Conservation (phyloP, 2,113 vertebrate genomes). For the Brachirus orientalis region DNA sequence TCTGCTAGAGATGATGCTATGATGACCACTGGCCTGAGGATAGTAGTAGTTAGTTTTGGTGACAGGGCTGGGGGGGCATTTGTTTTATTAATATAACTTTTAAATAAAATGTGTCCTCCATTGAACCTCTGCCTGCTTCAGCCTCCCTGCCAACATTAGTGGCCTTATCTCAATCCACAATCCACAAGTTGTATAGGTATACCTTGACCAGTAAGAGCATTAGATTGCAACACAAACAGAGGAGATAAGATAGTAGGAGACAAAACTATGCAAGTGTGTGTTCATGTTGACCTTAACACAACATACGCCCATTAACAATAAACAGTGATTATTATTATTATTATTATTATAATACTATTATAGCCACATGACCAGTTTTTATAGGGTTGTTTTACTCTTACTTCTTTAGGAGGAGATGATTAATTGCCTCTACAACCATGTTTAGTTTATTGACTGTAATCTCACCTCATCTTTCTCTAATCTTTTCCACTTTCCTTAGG, state of each 20-base stretch:
- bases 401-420: not conserved
- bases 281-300: constrained; percentile 39
- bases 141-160: constrained; percentile 21
- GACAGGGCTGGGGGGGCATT: no score
- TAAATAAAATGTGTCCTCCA: not conserved
- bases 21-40: no score
- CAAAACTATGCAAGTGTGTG: constrained; percentile 1
- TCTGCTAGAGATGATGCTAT: no score
- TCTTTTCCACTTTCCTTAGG: constrained; percentile 70
- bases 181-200: constrained; percentile 65
- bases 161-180: constrained; percentile 66
- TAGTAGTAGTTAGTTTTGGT: no score
- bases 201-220: constrained; percentile 49
- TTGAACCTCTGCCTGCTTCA: not conserved
- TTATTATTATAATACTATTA: no score
- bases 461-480: constrained; percentile 6
- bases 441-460: not conserved
- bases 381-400: not conserved
- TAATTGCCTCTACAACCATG: no score
- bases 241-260: constrained; percentile 74
- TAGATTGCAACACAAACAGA: constrained; percentile 73
- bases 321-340: not conserved
- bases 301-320: not conserved
- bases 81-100: no score
- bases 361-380: not conserved